Evolutionary conservation across 2,888 invertebrate genomes (phyloP), one percentile per base, ranked within the genome.

Genomic region (Leucophora obtusa): DNA sequence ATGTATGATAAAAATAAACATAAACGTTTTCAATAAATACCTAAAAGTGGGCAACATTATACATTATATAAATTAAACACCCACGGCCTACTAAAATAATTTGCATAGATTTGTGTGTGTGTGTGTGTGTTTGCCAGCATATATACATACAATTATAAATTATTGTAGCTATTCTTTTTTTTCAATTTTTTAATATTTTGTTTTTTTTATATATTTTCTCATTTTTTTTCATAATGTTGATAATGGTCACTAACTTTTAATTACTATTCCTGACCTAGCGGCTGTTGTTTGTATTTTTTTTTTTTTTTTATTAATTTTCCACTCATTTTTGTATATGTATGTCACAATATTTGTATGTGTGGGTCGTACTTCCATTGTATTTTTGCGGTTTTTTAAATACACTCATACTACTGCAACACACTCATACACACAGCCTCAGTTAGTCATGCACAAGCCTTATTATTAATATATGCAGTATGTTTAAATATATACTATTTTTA

Each of bases 121-220:
- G 28, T 54, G 14, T 54, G 54, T 21, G 24, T 21, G 5, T 28
- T 1, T 28, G 28, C 28, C 2, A 24, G 3, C 4, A 28, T 28
- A 28, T 7, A 35, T 21, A 47, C 47, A 50, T 18, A 54, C 17
- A 38, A 63, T 66, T 77, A 54, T 33, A 74, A 79, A 79, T 60
- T 65, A 54, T 58, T 28, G 18, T 59, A 58, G 50, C 17, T 68
- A 28, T 33, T 43, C 33, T 28, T 6, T 28, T 28, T 28, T 28
- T 28, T 6, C 28, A 28, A 6, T 50, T 17, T 33, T 15, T 59
- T 50, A 35, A 33, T 43, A 21, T 35, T 87, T 85, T 84, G 85
- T 86, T 86, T 86, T 83, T 84, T 83, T 84, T 85, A 85, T n/a
- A n/a, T n/a, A n/a, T n/a, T n/a, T n/a, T n/a, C n/a, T 84, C 85